Base-by-base conservation (phyloP, 2,113 vertebrate species). In the Ailuropoda melanoleuca region DNA sequence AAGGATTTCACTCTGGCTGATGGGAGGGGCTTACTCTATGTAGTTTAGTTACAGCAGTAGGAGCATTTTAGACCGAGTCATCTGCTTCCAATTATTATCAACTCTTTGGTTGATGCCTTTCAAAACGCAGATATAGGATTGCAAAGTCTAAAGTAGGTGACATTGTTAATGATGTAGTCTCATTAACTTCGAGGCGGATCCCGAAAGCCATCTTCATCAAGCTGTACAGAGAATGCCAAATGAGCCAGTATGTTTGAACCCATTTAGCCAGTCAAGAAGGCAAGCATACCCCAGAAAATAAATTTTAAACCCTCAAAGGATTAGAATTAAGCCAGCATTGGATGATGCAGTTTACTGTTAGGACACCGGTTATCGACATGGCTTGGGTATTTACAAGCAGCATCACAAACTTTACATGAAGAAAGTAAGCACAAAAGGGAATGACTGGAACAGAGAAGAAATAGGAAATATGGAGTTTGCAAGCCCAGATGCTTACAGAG, bases 281-380 rank as follows among this genome's bases (percentile, higher is more conserved):
- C 89, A 97, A 98, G 91, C 88, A 96, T 31, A 56, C 72, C 55
- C 92, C 96, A 98, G 97, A 98, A 98, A 97, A 98, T 97, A 97
- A 97, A 89, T 94, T 75, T 93, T 88, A 96, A 94, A 93, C 92
- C 92, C 88, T 96, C 77, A 94, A 97, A 92, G 93, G 97, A 85
- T 88, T 95, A 92, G 98, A 98, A 98, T 97, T 97, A 98, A 95
- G 95, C 96, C 94, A 72, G 86, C 39, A 55, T 58, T 93, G 77
- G 91, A 34, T 98, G 96, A 87, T 78, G 74, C 75, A 88, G 86
- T 81, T 89, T 93, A 96, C 66, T 68, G 23, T 85, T 88, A 92
- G 56, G 58, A 80, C 8, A 31, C 8, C 8, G 46, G 29, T 78
- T 88, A 98, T 68, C n/a, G 95, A 94, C 97, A 96, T 60, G 74